Conservation (phyloP, 2,113 vertebrate genomes). For the Myanophis thanlyinensis region DNA sequence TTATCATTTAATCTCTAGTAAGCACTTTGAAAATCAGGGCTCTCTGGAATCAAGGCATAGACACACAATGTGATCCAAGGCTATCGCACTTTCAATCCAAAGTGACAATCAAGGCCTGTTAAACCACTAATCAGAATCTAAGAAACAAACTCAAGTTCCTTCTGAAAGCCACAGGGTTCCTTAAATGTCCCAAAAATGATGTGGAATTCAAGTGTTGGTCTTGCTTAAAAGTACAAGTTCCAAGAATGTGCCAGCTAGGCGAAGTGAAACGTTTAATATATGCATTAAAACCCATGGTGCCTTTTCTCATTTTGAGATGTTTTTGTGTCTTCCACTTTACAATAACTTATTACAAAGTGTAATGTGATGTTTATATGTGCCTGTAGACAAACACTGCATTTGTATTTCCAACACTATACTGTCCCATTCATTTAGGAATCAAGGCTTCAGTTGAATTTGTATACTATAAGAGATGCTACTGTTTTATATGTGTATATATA, state of each 20-base stretch:
- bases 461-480: neutral
- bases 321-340: neutral
- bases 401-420: neutral
- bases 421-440: neutral
- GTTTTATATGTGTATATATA: neutral
- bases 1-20: neutral
- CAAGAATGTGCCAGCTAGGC: neutral
- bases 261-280: neutral
- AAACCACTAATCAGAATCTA: neutral
- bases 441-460: neutral
- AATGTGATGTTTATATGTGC: neutral
- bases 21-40: neutral
- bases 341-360: neutral
- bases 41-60: neutral
- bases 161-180: neutral
- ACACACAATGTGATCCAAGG: neutral
- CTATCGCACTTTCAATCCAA: neutral
- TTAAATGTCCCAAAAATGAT: neutral
- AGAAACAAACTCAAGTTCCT: neutral
- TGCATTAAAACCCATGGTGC: slow-evolving; percentile 1
- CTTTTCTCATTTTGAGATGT: neutral
- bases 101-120: neutral
- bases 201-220: neutral
- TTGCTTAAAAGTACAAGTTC: neutral
- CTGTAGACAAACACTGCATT: neutral